Base-by-base conservation (phyloP, 1,140 invertebrate genomes). In the Atopsyche davidsoni region DNA sequence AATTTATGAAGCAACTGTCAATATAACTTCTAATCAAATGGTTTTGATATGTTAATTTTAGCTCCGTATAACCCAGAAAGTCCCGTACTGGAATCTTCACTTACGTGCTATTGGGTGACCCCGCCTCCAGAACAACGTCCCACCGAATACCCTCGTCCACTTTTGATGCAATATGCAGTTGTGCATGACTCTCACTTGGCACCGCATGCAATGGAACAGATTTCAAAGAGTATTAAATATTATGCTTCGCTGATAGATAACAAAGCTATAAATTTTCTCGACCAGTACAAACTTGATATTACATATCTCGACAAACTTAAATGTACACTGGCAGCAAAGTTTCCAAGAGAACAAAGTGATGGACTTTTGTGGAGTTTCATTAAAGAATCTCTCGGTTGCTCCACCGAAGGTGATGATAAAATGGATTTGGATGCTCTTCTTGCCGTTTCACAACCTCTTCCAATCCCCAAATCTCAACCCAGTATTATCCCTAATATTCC, bases 71-170 rank as follows among this genome's bases (percentile, higher is more conserved):
- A 89, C 65, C 80, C 80, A 39, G 85, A 87, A 61, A 86, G 80
- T 58, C 79, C 79, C 36, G 85, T 83, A 18, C 72, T 87, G 48
- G 86, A 88, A 60, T 89, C 87, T 1, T 82, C 83, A 48, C 79
- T 94, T 28, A 86, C 87, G 43, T 85, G 89, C 45, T 96, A 89
- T 65, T 96, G 93, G 92, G 92, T 95, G 2, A 83, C 93, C 72
- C 92, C 94, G 14, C 92, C 93, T 11, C 85, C 88, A 23, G 93
- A 96, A 72, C 87, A 88, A 60, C 81, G 87, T 60, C 89, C 89
- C 2, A 82, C 87, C 24, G 92, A 96, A 66, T 93, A 93, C 72
- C 90, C 90, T 0, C 79, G 88, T 24, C 92, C 93, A 1, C 88
- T 96, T 81, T 73, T 88, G 7, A 83, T 96, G 69, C 85, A 86